Conservation (phyloP, 1,140 invertebrate genomes). For the Mya arenaria region DNA sequence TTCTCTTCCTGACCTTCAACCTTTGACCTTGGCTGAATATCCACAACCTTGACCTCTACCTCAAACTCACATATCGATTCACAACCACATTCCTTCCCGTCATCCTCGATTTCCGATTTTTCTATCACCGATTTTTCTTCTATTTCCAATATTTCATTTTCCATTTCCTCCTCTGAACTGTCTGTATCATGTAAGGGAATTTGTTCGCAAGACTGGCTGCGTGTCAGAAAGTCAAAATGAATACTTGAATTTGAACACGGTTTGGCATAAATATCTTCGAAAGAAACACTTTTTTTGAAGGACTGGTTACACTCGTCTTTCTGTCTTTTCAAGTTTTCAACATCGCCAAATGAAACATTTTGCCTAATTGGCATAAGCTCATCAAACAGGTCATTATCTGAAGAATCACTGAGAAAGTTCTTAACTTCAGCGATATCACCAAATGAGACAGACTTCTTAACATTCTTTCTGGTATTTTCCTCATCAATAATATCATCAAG, state of each 20-base stretch:
- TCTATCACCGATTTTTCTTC: too few relatives aligned
- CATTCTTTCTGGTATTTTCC: constrained; percentile 18
- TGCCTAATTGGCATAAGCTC: constrained; percentile 22
- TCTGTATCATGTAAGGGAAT: constrained; percentile 41
- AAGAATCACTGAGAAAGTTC: constrained; percentile 40
- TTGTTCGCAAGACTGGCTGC: constrained; percentile 15
- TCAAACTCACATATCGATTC: constrained; percentile 39
- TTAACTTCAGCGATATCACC: constrained; percentile 42
- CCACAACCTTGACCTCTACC: constrained; percentile 50
- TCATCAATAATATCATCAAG: constrained; percentile 36
- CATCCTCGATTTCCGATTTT: constrained; percentile 26
- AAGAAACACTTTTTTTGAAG: constrained; percentile 46
- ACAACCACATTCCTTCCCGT: not conserved
- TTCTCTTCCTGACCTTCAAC: constrained; percentile 37
- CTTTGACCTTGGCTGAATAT: constrained; percentile 37
- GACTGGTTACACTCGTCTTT: constrained; percentile 24
- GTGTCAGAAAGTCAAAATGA: not conserved
- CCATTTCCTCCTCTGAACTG: constrained; percentile 11
- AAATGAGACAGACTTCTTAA: constrained; percentile 46
- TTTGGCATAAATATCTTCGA: constrained; percentile 22
- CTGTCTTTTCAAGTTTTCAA: constrained; percentile 36
- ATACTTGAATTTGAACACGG: not conserved
- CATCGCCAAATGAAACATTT: constrained; percentile 4
- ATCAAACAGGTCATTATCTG: constrained; percentile 38
- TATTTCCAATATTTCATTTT: too few relatives aligned